Percentiles rank a stretch among this genome's conserved stretches.
Evolutionary conservation across 2,113 vertebrate species (phyloP).

Genomic region (Odocoileus hemionus): DNA sequence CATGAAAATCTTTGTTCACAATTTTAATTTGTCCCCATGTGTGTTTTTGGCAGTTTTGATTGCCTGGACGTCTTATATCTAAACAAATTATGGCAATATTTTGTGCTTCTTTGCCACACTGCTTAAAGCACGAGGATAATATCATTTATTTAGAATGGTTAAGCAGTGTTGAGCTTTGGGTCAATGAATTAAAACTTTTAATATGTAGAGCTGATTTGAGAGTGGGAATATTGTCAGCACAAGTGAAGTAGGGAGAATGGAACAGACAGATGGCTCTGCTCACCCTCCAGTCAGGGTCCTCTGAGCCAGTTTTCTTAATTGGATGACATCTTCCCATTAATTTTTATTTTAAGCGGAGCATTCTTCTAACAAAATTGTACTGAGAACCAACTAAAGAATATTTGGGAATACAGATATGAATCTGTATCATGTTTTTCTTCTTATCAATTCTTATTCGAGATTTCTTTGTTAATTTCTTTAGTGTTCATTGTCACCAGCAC

Average conservation of each 20-base stretch:
- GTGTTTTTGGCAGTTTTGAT: background rate
- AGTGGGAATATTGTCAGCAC: background rate
- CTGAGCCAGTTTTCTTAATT: background rate
- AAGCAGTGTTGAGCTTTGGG: background rate
- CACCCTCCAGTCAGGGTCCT: background rate
- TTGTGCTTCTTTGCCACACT: background rate
- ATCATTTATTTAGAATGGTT: background rate
- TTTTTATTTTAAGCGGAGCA: background rate
- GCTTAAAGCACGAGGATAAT: background rate
- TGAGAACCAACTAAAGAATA: background rate
- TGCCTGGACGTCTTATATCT: background rate
- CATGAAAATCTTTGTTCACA: background rate
- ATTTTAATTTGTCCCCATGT: background rate
- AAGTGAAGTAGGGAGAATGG: background rate
- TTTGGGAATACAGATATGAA: background rate
- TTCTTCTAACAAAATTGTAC: background rate
- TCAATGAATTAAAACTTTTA: background rate
- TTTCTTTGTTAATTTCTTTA: background rate
- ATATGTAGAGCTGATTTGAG: background rate
- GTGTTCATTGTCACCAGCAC: background rate
- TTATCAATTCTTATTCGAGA: background rate
- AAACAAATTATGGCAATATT: background rate
- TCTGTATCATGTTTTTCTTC: background rate
- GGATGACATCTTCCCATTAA: background rate
- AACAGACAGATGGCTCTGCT: background rate